phyloP scores from a whole-genome alignment of 2,888 invertebrate species.

The Byasa hedistus region DNA sequence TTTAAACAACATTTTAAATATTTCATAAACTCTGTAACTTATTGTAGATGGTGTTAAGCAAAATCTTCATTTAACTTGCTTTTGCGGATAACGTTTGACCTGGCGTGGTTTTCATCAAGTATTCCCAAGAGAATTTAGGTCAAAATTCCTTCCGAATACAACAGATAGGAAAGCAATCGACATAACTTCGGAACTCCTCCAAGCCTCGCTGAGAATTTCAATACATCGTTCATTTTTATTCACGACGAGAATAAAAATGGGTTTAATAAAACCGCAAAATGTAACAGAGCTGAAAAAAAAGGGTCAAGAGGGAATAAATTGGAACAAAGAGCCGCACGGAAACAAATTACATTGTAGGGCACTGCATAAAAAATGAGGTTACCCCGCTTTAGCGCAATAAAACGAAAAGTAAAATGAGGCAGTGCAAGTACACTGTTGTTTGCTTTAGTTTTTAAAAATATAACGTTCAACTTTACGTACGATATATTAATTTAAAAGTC shows the following conservation, averaged over 20 bases:
- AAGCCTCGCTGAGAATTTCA: conserved; percentile 34
- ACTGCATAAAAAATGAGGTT: conserved; percentile 47
- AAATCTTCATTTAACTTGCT: neutral
- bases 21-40: too few species aligned
- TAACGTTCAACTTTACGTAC: conserved; percentile 8
- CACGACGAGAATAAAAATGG: conserved; percentile 10
- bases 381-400: conserved; percentile 37
- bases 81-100: conserved; percentile 4
- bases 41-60: neutral
- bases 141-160: conserved; percentile 57
- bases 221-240: conserved; percentile 23
- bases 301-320: conserved; percentile 44
- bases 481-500: neutral
- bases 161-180: conserved; percentile 54
- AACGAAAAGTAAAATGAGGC: conserved; percentile 35
- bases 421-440: conserved; percentile 29
- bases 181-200: conserved; percentile 44
- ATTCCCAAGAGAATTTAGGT: conserved; percentile 52
- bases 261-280: conserved; percentile 29
- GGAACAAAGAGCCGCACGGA: conserved; percentile 47
- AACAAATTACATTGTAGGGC: conserved; percentile 52
- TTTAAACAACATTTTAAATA: too few species aligned
- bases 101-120: conserved; percentile 7
- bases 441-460: conserved; percentile 22
- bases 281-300: conserved; percentile 25